Evolutionary conservation across 2,888 invertebrate species (phyloP).

Genomic region (Cynaeus angustus): DNA sequence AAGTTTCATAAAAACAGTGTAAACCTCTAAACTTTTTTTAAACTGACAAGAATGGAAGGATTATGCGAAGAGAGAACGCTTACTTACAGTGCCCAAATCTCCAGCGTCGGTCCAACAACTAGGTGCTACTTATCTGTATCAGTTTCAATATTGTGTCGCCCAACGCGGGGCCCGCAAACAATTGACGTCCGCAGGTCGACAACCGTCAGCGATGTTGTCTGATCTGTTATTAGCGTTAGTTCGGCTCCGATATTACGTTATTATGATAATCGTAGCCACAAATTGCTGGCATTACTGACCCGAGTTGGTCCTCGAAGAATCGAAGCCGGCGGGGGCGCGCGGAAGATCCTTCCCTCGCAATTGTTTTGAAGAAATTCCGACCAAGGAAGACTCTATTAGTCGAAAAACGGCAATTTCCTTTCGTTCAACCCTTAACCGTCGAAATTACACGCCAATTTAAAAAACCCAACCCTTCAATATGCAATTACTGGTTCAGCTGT

Average conservation of each 20-base stretch:
- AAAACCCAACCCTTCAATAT: slow-evolving; percentile 1
- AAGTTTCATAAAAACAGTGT: no score
- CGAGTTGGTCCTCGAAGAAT: slow-evolving; percentile 42
- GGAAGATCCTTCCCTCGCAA: neutral
- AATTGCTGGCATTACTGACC: slow-evolving; percentile 64
- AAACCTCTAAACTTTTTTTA: no score
- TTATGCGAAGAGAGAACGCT: no score
- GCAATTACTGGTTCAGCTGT: slow-evolving; percentile 13
- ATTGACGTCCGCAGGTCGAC: slow-evolving; percentile 36
- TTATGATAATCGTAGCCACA: slow-evolving; percentile 63
- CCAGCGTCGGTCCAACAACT: no score
- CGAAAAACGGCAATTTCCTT: slow-evolving; percentile 24
- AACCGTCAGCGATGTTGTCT: slow-evolving; percentile 45
- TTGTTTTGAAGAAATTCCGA: neutral
- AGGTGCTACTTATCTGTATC: no score
- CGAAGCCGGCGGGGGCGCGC: neutral
- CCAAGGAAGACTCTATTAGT: neutral
- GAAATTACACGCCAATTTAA: slow-evolving; percentile 13
- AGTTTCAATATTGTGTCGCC: neutral
- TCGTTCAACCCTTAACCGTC: neutral
- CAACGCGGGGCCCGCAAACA: neutral
- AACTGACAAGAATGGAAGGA: no score
- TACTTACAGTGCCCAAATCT: no score
- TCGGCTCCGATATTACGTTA: slow-evolving; percentile 64
- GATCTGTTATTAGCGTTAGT: slow-evolving; percentile 57